These are phyloP conservation scores for Pseudobourletiella spinata DNA, from an alignment of 1,140 invertebrate species.

Conservation along the genomic window DNA sequence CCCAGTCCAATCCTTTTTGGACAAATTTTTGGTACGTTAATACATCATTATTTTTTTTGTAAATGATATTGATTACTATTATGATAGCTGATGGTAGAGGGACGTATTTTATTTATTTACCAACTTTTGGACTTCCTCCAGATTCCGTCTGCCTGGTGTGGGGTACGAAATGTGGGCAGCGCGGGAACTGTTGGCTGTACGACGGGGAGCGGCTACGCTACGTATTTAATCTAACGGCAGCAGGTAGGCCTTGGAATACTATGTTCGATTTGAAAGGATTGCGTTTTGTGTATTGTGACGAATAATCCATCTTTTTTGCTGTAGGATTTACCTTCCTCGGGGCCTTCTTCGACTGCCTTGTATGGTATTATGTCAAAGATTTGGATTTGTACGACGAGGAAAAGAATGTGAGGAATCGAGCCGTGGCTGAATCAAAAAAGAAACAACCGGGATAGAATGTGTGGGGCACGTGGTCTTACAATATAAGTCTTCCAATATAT, in stretches of 20 bases:
- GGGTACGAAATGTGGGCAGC: slow-evolving; percentile 61
- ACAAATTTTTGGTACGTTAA: slow-evolving; percentile 53
- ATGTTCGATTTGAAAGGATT: no score
- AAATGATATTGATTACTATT: no score
- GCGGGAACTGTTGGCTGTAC: slow-evolving; percentile 64
- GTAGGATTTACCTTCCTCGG: slow-evolving; percentile 31
- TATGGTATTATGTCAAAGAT: slow-evolving; percentile 31
- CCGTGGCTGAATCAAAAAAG: no score
- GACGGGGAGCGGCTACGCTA: slow-evolving; percentile 55
- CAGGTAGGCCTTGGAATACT: no score
- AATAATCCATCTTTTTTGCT: slow-evolving; percentile 8
- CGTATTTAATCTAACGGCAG: slow-evolving; percentile 56
- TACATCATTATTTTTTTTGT: background rate
- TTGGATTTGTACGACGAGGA: slow-evolving; percentile 35
- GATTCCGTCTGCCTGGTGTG: slow-evolving; percentile 59
- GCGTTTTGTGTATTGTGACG: no score
- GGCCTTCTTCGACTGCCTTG: slow-evolving; percentile 28
- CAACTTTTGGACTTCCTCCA: no score
- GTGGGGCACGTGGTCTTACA: no score
- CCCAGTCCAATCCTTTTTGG: slow-evolving; percentile 64
- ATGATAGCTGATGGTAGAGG: no score
- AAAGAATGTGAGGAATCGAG: slow-evolving; percentile 24
- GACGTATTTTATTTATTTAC: no score
- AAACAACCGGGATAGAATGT: no score
- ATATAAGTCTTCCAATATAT: no score